Evolutionary conservation across 2,113 vertebrate genomes (phyloP).

Genomic region (Rhombomys opimus): DNA sequence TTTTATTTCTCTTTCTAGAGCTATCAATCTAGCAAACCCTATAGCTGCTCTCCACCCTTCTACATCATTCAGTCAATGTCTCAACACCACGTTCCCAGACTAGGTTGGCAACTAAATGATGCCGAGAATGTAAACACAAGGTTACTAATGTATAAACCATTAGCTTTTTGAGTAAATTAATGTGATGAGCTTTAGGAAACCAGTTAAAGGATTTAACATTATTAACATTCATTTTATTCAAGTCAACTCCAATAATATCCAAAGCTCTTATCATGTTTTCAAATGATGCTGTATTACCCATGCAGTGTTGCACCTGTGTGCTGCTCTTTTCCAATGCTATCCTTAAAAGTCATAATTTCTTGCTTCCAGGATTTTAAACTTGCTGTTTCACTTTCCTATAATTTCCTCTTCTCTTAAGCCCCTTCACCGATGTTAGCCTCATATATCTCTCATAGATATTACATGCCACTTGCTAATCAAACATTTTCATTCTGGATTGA

Average conservation of each 20-base stretch:
- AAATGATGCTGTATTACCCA: neutral
- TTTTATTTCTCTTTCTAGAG: neutral
- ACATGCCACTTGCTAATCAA: neutral
- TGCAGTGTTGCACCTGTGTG: neutral
- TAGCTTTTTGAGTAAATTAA: neutral
- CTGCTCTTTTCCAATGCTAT: neutral
- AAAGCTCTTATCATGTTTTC: neutral
- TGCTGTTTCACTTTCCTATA: neutral
- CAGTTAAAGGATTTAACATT: neutral
- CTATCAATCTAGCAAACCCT: neutral
- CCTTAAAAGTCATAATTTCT: neutral
- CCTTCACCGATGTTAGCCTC: neutral
- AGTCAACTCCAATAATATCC: neutral
- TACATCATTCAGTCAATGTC: neutral
- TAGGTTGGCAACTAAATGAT: neutral
- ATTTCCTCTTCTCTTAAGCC: neutral
- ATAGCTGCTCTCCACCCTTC: neutral
- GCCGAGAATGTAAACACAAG: neutral
- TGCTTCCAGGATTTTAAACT: neutral
- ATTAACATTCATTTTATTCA: neutral
- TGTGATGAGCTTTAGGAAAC: too few relatives aligned
- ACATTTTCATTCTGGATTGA: neutral
- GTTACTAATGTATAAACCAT: neutral
- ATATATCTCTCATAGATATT: neutral
- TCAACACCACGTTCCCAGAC: neutral